A percentile compares a stretch with the other conserved stretches of the same genome.
Conservation (phyloP, 2,888 invertebrate species). For the Trilocha varians region DNA sequence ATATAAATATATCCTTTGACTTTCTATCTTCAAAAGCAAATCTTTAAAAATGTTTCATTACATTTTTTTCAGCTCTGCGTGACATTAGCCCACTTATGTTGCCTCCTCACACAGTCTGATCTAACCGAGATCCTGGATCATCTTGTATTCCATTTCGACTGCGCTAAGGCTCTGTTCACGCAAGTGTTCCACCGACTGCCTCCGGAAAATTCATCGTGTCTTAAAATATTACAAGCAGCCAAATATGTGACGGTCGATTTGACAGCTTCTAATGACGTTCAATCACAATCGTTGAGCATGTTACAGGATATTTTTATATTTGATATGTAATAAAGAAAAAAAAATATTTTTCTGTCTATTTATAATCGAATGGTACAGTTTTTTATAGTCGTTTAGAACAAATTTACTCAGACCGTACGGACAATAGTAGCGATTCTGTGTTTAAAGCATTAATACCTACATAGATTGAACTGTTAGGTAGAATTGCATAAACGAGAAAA, state of each 20-base stretch:
- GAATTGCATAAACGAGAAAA: too few species aligned
- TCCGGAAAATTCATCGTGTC: conserved; percentile 56
- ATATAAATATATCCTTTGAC: too few species aligned
- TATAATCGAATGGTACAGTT: neutral
- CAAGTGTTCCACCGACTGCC: conserved; percentile 54
- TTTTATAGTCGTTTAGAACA: too few species aligned
- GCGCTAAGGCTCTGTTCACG: conserved; percentile 44
- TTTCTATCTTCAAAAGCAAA: too few species aligned
- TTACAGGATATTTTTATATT: conserved; percentile 64
- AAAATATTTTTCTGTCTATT: neutral
- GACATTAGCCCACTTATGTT: conserved; percentile 80
- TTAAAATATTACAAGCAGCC: conserved; percentile 57
- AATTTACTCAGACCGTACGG: too few species aligned
- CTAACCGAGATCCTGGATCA: conserved; percentile 66
- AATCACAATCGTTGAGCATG: conserved; percentile 49
- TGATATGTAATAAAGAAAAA: conserved; percentile 35
- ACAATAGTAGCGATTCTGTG: too few species aligned
- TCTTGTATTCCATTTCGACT: conserved; percentile 60
- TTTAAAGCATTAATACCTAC: too few species aligned
- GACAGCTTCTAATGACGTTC: conserved; percentile 35
- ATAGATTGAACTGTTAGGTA: too few species aligned
- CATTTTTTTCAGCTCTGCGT: conserved; percentile 76
- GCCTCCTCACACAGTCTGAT: conserved; percentile 73
- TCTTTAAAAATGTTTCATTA: too few species aligned
- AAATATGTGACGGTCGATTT: conserved; percentile 62